These are phyloP conservation scores for Phasia obesa DNA, from an alignment of 2,888 invertebrate genomes.

Conservation along the genomic window DNA sequence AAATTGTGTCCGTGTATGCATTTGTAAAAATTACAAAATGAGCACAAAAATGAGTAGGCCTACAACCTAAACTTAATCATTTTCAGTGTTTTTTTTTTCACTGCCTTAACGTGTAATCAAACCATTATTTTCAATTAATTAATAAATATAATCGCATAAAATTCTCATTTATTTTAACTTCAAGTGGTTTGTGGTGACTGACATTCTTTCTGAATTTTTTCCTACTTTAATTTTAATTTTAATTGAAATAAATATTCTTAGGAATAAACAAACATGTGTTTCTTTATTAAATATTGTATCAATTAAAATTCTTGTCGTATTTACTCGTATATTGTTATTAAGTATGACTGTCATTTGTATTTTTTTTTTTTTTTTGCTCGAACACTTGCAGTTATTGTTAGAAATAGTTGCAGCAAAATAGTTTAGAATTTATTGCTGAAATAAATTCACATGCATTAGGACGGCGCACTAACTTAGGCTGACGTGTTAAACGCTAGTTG, in stretches of 20 bases:
- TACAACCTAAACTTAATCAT: too few species aligned
- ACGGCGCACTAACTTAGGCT: too few species aligned
- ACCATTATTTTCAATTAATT: neutral
- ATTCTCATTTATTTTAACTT: slow-evolving; percentile 33
- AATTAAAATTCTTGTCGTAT: slow-evolving; percentile 66
- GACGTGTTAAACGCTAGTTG: too few species aligned
- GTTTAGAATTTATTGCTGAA: neutral
- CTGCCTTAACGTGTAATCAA: too few species aligned
- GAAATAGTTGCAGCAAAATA: neutral
- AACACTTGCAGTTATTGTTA: slow-evolving; percentile 48
- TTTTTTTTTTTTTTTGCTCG: neutral
- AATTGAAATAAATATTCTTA: slow-evolving; percentile 37
- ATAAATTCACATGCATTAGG: neutral
- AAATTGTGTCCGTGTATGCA: too few species aligned
- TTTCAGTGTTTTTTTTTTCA: too few species aligned
- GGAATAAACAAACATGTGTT: slow-evolving; percentile 43
- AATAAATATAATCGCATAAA: slow-evolving; percentile 6
- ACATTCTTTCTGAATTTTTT: slow-evolving; percentile 5
- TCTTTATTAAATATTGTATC: slow-evolving; percentile 21
- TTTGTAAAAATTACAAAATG: too few species aligned
- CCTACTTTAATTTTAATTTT: slow-evolving; percentile 10
- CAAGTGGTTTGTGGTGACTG: slow-evolving; percentile 34
- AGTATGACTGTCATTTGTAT: slow-evolving; percentile 15
- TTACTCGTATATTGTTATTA: slow-evolving; percentile 58
- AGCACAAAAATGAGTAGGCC: too few species aligned